phyloP scores from a whole-genome alignment of 2,888 invertebrate species.

The Hydrotaea diabolus region DNA sequence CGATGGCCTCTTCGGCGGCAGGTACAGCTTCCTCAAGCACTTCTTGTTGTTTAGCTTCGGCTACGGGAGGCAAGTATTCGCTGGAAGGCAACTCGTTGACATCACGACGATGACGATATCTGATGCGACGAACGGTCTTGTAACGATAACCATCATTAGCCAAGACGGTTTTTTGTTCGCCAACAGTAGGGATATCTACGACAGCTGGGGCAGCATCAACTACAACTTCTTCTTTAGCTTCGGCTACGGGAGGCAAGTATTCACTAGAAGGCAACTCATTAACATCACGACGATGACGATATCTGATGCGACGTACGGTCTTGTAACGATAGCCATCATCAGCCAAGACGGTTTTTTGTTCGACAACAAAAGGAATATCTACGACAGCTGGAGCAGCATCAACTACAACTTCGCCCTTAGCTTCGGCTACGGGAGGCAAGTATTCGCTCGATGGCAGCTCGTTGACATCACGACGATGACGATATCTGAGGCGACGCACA shows the following conservation, averaged over 20 bases:
- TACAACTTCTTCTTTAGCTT: constrained; percentile 57
- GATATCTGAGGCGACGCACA: constrained; percentile 44
- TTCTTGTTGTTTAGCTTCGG: constrained; percentile 53
- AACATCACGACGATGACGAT: constrained; percentile 69
- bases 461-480: constrained; percentile 71
- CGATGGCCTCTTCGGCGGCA: neutral
- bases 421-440: constrained; percentile 55
- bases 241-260: constrained; percentile 72
- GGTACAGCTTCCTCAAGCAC: constrained; percentile 39
- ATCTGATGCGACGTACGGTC: constrained; percentile 74
- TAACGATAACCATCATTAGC: constrained; percentile 78
- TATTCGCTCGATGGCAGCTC: constrained; percentile 68
- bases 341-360: constrained; percentile 66
- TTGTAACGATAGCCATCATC: constrained; percentile 79
- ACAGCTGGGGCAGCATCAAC: constrained; percentile 41
- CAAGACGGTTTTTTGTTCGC: constrained; percentile 65
- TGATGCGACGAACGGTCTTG: constrained; percentile 76
- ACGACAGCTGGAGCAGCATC: constrained; percentile 12
- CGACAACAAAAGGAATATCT: constrained; percentile 40
- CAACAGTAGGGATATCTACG: constrained; percentile 61
- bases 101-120: constrained; percentile 69
- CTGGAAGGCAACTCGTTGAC: constrained; percentile 71
- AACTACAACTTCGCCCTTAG: constrained; percentile 37
- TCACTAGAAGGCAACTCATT: constrained; percentile 71
- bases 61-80: constrained; percentile 73